A percentile compares a stretch with the other conserved stretches of the same genome.
Conservation (phyloP, 1,140 invertebrate species). For the Ceratina calcarata region DNA sequence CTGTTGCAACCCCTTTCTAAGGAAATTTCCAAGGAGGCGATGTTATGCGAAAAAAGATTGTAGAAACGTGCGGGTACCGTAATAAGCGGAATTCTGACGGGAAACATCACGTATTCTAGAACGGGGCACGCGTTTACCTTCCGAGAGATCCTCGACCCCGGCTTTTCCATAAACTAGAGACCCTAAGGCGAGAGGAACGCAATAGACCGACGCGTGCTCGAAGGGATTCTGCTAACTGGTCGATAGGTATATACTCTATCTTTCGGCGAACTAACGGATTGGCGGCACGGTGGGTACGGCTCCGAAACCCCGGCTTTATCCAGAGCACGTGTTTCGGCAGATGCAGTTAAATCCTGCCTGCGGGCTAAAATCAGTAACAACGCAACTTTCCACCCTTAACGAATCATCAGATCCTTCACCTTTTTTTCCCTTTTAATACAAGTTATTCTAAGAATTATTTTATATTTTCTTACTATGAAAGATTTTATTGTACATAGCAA, state of each 20-base stretch:
- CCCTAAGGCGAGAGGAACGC: slow-evolving; percentile 16
- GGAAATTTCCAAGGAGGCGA: not conserved
- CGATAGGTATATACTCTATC: slow-evolving; percentile 50
- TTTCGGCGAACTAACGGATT: slow-evolving; percentile 55
- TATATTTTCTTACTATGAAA: too few species aligned
- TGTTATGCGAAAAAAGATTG: not conserved
- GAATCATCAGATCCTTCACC: not conserved
- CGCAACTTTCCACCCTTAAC: slow-evolving; percentile 32
- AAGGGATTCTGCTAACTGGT: slow-evolving; percentile 46
- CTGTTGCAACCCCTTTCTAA: not conserved
- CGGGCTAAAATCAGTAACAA: slow-evolving; percentile 43
- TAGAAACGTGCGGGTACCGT: not conserved
- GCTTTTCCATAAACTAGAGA: slow-evolving; percentile 42
- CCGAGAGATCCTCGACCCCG: slow-evolving; percentile 27
- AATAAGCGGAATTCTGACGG: not conserved
- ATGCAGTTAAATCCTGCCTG: slow-evolving; percentile 68
- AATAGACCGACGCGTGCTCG: slow-evolving; percentile 42
- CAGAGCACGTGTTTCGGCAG: slow-evolving; percentile 72
- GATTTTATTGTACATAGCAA: too few species aligned
- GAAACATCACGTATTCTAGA: not conserved
- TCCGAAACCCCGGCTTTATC: slow-evolving; percentile 61
- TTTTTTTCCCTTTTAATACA: not conserved
- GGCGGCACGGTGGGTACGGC: slow-evolving; percentile 31
- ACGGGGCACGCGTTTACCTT: slow-evolving; percentile 10
- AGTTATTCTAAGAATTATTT: not conserved